phyloP scores from a whole-genome alignment of 2,113 vertebrate species.

The Malurus cyaneus region DNA sequence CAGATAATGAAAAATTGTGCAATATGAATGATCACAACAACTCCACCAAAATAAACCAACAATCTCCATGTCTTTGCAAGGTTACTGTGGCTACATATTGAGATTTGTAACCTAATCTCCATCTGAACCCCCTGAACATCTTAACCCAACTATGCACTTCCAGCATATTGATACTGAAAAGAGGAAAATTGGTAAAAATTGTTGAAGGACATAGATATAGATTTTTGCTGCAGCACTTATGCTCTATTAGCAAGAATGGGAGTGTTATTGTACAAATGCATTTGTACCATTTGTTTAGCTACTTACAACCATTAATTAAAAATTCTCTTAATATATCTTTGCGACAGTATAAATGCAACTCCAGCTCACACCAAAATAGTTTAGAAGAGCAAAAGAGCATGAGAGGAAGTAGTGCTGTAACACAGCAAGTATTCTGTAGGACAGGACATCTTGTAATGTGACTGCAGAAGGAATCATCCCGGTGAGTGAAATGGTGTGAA shows the following conservation, averaged over 20 bases:
- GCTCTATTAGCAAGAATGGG: neutral
- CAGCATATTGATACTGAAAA: neutral
- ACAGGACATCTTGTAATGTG: neutral
- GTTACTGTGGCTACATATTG: neutral
- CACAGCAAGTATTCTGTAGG: neutral
- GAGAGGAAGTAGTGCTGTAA: neutral
- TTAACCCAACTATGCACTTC: neutral
- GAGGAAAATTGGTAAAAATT: neutral
- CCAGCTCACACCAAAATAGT: neutral
- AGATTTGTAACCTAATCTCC: neutral
- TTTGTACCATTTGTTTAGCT: neutral
- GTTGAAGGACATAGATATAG: neutral
- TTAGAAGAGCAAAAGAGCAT: neutral
- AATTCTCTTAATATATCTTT: neutral
- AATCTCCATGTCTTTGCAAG: neutral
- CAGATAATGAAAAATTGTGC: neutral
- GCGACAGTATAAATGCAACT: neutral
- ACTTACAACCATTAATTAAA: neutral
- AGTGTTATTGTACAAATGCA: neutral
- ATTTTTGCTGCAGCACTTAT: neutral
- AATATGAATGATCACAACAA: fast-evolving
- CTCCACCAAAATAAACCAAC: neutral
- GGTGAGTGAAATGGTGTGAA: neutral
- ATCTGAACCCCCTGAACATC: neutral
- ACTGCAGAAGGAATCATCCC: neutral